These are phyloP conservation scores for Eupeodes luniger DNA, from an alignment of 2,888 invertebrate genomes.

Conservation along the genomic window DNA sequence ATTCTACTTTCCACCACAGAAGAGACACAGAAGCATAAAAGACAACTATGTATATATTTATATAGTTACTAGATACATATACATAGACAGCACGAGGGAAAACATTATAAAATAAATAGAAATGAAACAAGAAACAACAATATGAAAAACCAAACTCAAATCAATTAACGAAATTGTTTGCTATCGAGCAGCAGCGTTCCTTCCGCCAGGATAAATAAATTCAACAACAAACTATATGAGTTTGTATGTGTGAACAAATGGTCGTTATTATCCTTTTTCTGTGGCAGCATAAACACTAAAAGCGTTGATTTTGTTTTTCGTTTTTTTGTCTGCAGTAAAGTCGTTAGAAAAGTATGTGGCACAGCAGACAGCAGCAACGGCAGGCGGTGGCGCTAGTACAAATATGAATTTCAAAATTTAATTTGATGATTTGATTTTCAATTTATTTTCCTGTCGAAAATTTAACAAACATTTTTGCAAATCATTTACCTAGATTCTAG, in stretches of 20 bases:
- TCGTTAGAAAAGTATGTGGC: conserved; percentile 66
- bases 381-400: neutral
- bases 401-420: conserved; percentile 58
- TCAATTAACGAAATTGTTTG: conserved; percentile 76
- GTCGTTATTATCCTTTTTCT: conserved; percentile 60
- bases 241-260: conserved; percentile 62
- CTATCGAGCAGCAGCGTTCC: conserved; percentile 58
- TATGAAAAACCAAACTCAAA: conserved; percentile 62
- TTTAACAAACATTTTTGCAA: conserved; percentile 19
- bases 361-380: no score
- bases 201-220: conserved; percentile 62
- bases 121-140: conserved; percentile 33
- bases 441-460: conserved; percentile 40
- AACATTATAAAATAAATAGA: conserved; percentile 25
- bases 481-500: conserved; percentile 2
- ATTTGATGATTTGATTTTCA: conserved; percentile 53
- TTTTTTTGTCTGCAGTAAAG: conserved; percentile 20
- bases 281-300: conserved; percentile 45
- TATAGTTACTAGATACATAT: no score
- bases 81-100: conserved; percentile 9
- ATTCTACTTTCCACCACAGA: neutral
- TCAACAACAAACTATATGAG: conserved; percentile 39
- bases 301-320: conserved; percentile 25
- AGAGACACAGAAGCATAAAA: conserved; percentile 9
- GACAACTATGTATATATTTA: neutral